phyloP scores from a whole-genome alignment of 2,888 invertebrate species.

The Drosophila lacicola region DNA sequence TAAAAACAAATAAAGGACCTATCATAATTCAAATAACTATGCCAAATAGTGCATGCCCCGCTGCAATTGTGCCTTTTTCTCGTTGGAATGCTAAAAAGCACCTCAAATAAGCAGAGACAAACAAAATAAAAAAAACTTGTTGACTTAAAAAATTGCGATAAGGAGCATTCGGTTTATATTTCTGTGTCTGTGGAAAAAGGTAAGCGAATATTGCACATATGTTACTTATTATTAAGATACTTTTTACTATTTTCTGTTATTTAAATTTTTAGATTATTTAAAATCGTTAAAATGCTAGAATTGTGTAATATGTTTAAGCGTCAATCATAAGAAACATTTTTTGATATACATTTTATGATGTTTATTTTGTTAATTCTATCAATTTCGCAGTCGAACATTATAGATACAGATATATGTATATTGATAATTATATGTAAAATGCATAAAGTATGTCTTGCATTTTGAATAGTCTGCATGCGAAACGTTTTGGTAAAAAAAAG shows the following conservation, averaged over 20 bases:
- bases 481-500: too few species aligned
- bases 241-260: neutral
- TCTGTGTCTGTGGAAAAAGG: constrained; percentile 19
- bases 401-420: too few species aligned
- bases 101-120: constrained; percentile 29
- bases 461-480: too few species aligned
- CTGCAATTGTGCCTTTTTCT: constrained; percentile 64
- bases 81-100: constrained; percentile 39
- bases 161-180: constrained; percentile 2
- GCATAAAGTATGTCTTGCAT: too few species aligned
- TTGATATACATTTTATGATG: too few species aligned
- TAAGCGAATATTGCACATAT: constrained; percentile 13
- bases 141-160: constrained; percentile 28
- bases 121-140: constrained; percentile 43
- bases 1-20: constrained; percentile 23
- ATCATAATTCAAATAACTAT: constrained; percentile 44
- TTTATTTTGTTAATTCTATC: too few species aligned
- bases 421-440: too few species aligned
- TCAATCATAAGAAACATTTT: too few species aligned
- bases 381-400: too few species aligned
- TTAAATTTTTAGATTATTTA: too few species aligned
- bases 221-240: neutral
- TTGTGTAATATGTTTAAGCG: too few species aligned
- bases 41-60: constrained; percentile 54
- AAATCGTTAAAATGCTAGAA: too few species aligned